Conservation (phyloP, 2,113 vertebrate species). For the Siniperca chuatsi region DNA sequence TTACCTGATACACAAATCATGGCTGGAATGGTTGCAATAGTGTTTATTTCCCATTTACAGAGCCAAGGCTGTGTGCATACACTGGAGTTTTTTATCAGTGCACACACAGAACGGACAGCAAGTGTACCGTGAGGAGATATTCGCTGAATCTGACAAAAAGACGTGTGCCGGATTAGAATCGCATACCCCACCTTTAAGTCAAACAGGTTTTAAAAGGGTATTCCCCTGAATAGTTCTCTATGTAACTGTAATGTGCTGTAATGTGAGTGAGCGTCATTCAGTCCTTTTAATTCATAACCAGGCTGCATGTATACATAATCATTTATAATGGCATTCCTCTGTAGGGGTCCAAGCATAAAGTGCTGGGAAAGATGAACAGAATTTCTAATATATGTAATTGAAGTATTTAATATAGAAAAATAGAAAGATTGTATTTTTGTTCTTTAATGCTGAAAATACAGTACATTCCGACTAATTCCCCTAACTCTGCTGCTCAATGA, state of each 20-base stretch:
- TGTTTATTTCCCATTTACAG: no score
- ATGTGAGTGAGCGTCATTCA: slow-evolving; percentile 11
- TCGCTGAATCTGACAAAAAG: no score
- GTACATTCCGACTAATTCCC: not conserved
- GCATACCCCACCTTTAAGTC: no score
- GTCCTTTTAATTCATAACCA: slow-evolving; percentile 18
- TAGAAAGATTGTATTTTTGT: not conserved
- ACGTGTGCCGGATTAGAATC: no score
- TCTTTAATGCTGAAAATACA: slow-evolving; percentile 17
- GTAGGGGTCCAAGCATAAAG: not conserved
- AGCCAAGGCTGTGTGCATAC: no score
- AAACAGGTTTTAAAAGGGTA: not conserved
- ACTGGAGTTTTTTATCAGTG: no score
- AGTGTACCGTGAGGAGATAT: no score
- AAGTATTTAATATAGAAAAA: not conserved
- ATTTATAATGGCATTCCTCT: slow-evolving; percentile 6
- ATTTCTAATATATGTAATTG: not conserved
- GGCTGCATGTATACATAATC: slow-evolving; percentile 29
- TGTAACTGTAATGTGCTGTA: slow-evolving; percentile 1
- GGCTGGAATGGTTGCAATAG: no score
- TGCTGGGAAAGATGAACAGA: not conserved
- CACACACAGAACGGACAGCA: no score
- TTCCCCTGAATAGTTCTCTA: not conserved
- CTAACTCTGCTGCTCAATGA: not conserved
- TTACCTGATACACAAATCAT: no score